Evolutionary conservation across 1,140 invertebrate species (phyloP).

Genomic region (Globodera rostochiensis): DNA sequence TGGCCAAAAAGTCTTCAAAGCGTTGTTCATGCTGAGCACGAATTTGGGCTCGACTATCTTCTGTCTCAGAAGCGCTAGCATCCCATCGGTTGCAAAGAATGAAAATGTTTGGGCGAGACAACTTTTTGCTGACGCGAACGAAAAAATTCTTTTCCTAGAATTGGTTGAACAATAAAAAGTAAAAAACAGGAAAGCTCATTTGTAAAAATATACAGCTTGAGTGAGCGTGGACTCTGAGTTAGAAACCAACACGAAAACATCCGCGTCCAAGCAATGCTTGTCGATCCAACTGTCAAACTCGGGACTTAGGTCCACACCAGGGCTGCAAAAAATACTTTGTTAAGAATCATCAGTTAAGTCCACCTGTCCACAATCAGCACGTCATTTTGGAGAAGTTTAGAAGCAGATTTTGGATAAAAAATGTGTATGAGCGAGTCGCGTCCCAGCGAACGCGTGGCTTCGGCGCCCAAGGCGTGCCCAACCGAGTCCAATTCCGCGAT

Average conservation of each 20-base stretch:
- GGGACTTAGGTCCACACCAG: constrained; percentile 92
- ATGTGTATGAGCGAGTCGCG: constrained; percentile 83
- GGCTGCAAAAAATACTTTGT: constrained; percentile 51
- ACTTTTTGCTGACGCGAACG: constrained; percentile 91
- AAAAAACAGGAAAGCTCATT: constrained; percentile 47
- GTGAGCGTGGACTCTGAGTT: constrained; percentile 99
- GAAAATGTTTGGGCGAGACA: constrained; percentile 98
- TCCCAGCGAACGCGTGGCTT: constrained; percentile 62
- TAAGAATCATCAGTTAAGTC: background rate
- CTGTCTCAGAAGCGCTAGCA: constrained; percentile 89
- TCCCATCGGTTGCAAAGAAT: constrained; percentile 99
- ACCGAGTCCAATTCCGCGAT: constrained; percentile 71
- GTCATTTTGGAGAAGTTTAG: constrained; percentile 89
- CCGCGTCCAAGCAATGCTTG: constrained; percentile 95
- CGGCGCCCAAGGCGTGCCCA: constrained; percentile 57
- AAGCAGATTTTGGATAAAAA: constrained; percentile 94
- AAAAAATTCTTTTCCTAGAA: constrained; percentile 94
- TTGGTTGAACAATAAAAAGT: background rate
- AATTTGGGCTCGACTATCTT: constrained; percentile 91
- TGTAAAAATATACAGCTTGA: constrained; percentile 77
- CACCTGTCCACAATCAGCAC: constrained; percentile 91
- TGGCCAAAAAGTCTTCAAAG: constrained; percentile 87
- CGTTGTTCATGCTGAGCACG: constrained; percentile 90
- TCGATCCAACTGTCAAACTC: constrained; percentile 99
- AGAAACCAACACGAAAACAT: constrained; percentile 97